Evolutionary conservation across 2,113 vertebrate genomes (phyloP), one percentile per base, ranked within the genome.

Genomic region (Paracanthobrama guichenoti): DNA sequence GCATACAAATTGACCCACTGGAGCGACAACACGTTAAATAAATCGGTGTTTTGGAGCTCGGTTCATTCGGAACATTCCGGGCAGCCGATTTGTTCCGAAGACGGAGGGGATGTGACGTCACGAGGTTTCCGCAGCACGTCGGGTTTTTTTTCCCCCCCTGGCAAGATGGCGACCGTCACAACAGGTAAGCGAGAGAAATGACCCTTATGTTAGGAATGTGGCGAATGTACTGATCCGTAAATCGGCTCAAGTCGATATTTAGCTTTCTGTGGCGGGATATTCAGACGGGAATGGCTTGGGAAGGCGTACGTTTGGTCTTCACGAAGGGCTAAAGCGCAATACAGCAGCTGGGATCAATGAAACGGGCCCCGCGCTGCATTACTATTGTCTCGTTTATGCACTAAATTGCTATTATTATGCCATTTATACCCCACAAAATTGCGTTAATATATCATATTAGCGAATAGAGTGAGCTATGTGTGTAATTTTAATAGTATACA

Each of bases 101-200:
- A 42, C 24, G 4, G 0, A 35, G 16, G 44, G 93, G 93, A 93
- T 81, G 59, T 91, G 26, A 24, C 90, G 89, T 93, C 87, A 90
- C n/a, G 22, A 73, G 22, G 26, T 35, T 28, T 62, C 71, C 86
- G 89, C 85, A 84, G 16, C 74, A 24, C 50, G 22, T 59, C 39
- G 55, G 72, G 53, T 77, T 46, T 53, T 82, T 39, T n/a, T n/a
- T n/a, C n/a, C n/a, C n/a, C 39, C 85, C 88, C 86, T 28, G 85
- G 64, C 88, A 94, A 94, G 89, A 95, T 95, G 94, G 94, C 94
- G 93, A 93, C 94, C 22, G 93, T 94, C 77, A 94, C 93, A 91
- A 93, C 93, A 93, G 94, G 94, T 95, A 87, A 94, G 92, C 87
- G 60, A 88, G 75, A 50, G 39, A 79, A 31, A 79, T 7, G n/a